These are phyloP conservation scores for Hipparchia semele DNA, from an alignment of 2,888 invertebrate species.

Conservation along the genomic window DNA sequence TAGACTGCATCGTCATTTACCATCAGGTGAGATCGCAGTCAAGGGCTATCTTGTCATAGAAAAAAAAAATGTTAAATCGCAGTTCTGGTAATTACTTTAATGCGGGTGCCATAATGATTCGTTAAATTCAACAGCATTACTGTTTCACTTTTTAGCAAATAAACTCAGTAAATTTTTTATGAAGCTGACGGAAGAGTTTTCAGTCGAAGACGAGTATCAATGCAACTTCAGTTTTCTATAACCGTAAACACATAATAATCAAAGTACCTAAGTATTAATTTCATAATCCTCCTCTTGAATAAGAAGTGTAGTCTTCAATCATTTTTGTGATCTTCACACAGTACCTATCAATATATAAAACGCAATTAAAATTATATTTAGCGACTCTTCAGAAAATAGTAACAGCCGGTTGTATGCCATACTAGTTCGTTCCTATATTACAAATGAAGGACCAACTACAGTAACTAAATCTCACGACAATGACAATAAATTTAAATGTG, in stretches of 20 bases:
- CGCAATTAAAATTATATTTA: background rate
- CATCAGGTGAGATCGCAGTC: no score
- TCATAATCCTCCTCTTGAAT: background rate
- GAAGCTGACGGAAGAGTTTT: background rate
- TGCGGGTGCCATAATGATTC: background rate
- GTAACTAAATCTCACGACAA: conserved; percentile 26
- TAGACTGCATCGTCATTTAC: no score
- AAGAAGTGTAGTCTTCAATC: no score
- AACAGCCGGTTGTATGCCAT: background rate
- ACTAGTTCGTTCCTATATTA: background rate
- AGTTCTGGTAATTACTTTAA: conserved; percentile 11
- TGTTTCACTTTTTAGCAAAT: background rate
- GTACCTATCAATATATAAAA: no score
- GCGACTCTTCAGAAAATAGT: background rate
- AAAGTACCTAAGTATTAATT: no score
- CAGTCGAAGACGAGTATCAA: background rate
- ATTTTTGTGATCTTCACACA: no score
- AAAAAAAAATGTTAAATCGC: background rate
- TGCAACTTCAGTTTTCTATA: no score
- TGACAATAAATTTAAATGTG: conserved; percentile 55
- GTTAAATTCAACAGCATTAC: background rate
- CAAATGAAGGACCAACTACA: background rate
- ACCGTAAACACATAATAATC: no score
- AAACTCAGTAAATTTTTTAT: background rate
- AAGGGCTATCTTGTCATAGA: no score